phyloP scores from a whole-genome alignment of 2,888 invertebrate genomes.

The Pristionchus entomophagus region DNA sequence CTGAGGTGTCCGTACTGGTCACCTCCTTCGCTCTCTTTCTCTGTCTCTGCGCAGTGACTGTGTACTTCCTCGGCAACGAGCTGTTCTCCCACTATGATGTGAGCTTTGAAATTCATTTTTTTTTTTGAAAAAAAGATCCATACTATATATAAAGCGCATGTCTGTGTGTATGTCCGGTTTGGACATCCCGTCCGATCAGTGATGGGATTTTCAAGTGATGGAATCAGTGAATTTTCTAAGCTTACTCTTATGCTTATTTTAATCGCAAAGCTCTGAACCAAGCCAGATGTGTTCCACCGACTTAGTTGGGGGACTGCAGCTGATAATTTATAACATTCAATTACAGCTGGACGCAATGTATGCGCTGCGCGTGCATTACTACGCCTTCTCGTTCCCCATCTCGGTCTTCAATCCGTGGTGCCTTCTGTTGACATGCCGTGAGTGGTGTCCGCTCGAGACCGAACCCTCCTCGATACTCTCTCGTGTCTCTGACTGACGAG shows the following conservation, averaged over 20 bases:
- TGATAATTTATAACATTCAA: background rate
- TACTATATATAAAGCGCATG: no score
- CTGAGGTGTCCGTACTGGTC: background rate
- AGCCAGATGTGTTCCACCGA: no score
- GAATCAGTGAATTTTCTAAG: no score
- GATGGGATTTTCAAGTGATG: no score
- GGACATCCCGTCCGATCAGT: no score
- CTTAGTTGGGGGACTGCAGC: no score
- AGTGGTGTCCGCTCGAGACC: background rate
- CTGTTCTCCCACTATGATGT: background rate
- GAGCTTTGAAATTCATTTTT: background rate
- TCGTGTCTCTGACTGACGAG: no score
- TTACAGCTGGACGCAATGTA: background rate
- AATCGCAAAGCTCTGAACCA: no score
- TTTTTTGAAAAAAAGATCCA: no score
- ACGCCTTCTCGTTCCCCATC: background rate
- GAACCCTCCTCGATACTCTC: no score
- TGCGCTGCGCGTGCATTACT: background rate
- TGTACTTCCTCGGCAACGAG: background rate
- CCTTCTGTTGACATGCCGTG: background rate
- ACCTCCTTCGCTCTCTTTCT: background rate
- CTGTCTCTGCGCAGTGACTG: background rate
- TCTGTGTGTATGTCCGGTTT: no score
- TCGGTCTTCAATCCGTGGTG: conserved; percentile 27
- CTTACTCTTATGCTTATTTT: no score